These are phyloP conservation scores for Mirounga angustirostris DNA, from an alignment of 2,113 vertebrate genomes.

Conservation along the genomic window DNA sequence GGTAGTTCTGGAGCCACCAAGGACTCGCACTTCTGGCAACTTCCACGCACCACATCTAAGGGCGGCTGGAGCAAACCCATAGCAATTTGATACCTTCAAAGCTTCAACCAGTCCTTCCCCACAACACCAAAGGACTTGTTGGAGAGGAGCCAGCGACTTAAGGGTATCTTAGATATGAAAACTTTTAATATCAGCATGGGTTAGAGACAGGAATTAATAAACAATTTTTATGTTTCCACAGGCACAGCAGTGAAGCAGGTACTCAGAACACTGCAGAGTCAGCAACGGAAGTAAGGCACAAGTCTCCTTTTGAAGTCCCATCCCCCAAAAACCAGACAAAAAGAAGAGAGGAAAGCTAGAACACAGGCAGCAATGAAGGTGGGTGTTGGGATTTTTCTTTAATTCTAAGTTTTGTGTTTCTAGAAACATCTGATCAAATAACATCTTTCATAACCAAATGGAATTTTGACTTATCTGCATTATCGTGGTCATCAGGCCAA, in stretches of 20 bases:
- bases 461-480: not conserved
- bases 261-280: not conserved
- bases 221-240: not conserved
- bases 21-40: not conserved
- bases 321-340: not conserved
- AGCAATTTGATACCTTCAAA: not conserved
- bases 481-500: not conserved
- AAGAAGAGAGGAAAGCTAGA: not conserved
- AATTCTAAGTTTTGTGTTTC: conserved; percentile 1
- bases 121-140: too few relatives aligned
- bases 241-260: not conserved
- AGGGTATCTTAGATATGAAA: not conserved
- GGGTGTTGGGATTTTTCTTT: not conserved
- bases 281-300: not conserved
- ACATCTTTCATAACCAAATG: not conserved
- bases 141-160: not conserved
- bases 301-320: not conserved
- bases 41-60: not conserved
- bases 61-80: not conserved
- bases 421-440: conserved; percentile 21
- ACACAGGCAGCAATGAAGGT: not conserved
- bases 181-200: too few relatives aligned
- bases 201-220: not conserved
- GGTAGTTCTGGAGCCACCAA: too few relatives aligned
- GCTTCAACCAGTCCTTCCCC: too few relatives aligned